Evolutionary conservation across 64 coral and sea anemone genomes (phyloP).

Genomic region (Montipora efflorescens): DNA sequence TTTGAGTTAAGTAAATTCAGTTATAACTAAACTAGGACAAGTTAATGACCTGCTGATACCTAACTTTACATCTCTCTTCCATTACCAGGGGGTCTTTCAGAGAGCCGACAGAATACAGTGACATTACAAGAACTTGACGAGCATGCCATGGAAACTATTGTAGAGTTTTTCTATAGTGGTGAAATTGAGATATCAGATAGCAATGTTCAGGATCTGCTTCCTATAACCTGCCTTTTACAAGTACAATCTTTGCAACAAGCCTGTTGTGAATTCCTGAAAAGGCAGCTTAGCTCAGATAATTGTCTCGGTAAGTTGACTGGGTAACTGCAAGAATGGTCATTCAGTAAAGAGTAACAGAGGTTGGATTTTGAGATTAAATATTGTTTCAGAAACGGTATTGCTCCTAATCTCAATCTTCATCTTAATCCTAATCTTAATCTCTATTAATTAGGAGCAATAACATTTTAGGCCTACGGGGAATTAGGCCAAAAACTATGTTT

Average conservation of each 20-base stretch:
- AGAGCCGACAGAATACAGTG: conserved; percentile 84
- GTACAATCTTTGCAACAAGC: conserved; percentile 92
- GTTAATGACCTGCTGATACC: not conserved
- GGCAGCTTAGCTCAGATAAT: conserved; percentile 95
- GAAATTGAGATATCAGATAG: conserved; percentile 84
- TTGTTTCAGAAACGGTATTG: too few species aligned
- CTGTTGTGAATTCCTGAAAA: conserved; percentile 94
- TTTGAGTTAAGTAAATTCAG: too few species aligned
- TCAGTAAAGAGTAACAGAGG: not conserved
- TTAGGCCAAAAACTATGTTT: too few species aligned
- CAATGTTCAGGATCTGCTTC: conserved; percentile 96
- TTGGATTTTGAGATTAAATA: too few species aligned
- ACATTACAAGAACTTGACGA: conserved; percentile 91
- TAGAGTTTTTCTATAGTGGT: conserved; percentile 97
- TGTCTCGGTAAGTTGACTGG: conserved; percentile 78
- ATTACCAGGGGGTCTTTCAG: conserved; percentile 82
- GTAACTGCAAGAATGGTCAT: not conserved
- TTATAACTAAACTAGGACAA: too few species aligned
- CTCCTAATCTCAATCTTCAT: too few species aligned
- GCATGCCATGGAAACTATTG: conserved; percentile 72
- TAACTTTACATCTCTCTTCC: not conserved
- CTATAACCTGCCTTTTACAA: conserved; percentile 89
- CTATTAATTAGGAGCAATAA: too few species aligned
- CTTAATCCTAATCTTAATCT: too few species aligned
- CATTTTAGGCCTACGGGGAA: too few species aligned